A percentile compares a stretch with the other conserved stretches of the same genome.
Evolutionary conservation across 1,140 invertebrate species (phyloP).

Genomic region (Drosophila biarmipes): DNA sequence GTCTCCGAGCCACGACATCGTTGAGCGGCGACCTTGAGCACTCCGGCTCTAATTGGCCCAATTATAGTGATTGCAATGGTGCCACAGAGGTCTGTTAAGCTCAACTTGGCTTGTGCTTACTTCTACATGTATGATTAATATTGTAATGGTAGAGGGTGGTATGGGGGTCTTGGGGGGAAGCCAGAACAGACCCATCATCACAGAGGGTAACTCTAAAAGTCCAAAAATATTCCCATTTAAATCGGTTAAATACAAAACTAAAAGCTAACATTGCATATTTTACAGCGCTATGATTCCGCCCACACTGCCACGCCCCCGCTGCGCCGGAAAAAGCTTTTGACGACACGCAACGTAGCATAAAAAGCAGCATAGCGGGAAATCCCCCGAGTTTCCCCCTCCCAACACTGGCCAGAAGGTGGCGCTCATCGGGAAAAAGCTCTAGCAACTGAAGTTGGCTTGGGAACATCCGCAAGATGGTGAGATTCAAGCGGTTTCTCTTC

Average conservation of each 20-base stretch:
- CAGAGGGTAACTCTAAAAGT: neutral
- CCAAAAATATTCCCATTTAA: neutral
- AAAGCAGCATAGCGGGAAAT: constrained; percentile 55
- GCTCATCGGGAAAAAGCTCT: constrained; percentile 25
- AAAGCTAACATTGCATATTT: constrained; percentile 65
- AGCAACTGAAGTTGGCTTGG: constrained; percentile 10
- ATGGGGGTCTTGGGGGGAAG: neutral
- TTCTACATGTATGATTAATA: neutral
- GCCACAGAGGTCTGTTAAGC: neutral
- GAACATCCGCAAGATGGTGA: constrained; percentile 35
- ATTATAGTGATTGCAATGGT: constrained; percentile 9
- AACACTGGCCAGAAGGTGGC: constrained; percentile 44
- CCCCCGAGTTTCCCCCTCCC: constrained; percentile 5
- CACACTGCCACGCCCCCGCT: neutral
- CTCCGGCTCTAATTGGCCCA: constrained; percentile 13
- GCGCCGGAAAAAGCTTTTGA: constrained; percentile 21
- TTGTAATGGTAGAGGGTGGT: neutral
- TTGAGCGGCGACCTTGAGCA: constrained; percentile 50
- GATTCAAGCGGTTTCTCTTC: constrained; percentile 3
- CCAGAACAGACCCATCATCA: neutral
- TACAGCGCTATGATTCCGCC: constrained; percentile 44
- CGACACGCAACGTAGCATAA: constrained; percentile 65
- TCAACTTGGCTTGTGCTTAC: neutral
- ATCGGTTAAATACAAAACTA: constrained; percentile 6
- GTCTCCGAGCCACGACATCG: constrained; percentile 7